Percentiles rank a stretch among this genome's conserved stretches.
Conservation (phyloP, 2,888 invertebrate genomes). For the Amphiduros pacificus region DNA sequence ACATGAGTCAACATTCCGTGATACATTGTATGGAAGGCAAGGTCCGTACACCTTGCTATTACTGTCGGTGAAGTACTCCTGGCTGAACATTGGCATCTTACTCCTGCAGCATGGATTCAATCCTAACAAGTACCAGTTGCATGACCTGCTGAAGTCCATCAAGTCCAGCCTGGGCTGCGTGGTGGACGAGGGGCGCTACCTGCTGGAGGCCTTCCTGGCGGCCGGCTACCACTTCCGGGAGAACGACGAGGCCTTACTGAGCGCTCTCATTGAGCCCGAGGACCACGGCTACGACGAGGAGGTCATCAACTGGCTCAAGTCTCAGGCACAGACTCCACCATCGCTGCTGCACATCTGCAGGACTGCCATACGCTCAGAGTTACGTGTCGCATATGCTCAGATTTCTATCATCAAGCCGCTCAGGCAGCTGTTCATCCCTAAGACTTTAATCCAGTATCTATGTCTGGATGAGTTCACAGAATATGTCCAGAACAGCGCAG, state of each 20-base stretch:
- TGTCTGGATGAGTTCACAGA: constrained; percentile 4
- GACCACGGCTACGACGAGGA: constrained; percentile 7
- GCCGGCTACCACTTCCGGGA: constrained; percentile 5
- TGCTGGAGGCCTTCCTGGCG: constrained; percentile 17
- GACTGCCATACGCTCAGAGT: background rate
- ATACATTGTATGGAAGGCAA: constrained; percentile 1
- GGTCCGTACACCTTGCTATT: constrained; percentile 20
- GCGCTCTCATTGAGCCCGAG: background rate
- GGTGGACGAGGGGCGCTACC: constrained; percentile 4
- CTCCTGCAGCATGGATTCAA: constrained; percentile 22
- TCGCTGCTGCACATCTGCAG: constrained; percentile 1
- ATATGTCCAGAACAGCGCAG: background rate
- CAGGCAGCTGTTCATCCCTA: constrained; percentile 6
- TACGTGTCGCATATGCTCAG: constrained; percentile 1
- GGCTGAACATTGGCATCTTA: constrained; percentile 12
- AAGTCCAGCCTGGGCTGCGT: constrained; percentile 14
- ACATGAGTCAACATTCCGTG: constrained; percentile 1
- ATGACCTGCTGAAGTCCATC: constrained; percentile 14
- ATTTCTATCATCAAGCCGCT: constrained; percentile 1
- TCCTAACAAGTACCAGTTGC: constrained; percentile 19
- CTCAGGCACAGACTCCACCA: background rate
- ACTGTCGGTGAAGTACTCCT: constrained; percentile 18
- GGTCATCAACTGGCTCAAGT: constrained; percentile 9
- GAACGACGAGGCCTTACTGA: constrained; percentile 4
- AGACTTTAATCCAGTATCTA: constrained; percentile 7